A percentile compares a stretch with the other conserved stretches of the same genome.
phyloP scores from a whole-genome alignment of 2,888 invertebrate genomes.

The Monoplex corrugatus region DNA sequence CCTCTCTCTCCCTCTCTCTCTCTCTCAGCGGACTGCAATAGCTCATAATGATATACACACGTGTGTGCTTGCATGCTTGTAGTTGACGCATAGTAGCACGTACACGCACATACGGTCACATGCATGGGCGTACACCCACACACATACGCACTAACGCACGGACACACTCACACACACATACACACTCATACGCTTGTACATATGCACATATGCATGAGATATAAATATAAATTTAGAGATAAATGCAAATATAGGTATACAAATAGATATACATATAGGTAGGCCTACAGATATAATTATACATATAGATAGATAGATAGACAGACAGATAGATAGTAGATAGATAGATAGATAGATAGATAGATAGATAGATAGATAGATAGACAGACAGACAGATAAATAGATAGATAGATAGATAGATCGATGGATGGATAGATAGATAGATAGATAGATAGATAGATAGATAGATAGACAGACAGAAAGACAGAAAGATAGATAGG shows the following conservation, averaged over 20 bases:
- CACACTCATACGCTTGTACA: not conserved
- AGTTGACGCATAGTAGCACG: too few species aligned
- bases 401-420: too few species aligned
- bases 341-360: not conserved
- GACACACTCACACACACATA: conserved; percentile 4
- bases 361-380: not conserved
- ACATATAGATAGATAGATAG: not conserved
- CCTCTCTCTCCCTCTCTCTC: conserved; percentile 8
- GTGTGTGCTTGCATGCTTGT: not conserved
- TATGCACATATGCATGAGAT: not conserved
- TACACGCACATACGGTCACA: not conserved
- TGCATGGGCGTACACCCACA: not conserved
- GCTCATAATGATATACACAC: too few species aligned
- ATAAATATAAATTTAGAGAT: not conserved
- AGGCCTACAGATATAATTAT: not conserved
- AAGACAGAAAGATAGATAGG: too few species aligned
- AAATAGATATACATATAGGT: not conserved
- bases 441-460: too few species aligned
- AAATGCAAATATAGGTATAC: not conserved
- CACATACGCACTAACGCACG: not conserved
- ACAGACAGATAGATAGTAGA: not conserved
- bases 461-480: too few species aligned
- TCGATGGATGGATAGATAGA: too few species aligned
- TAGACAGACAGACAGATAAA: conserved; percentile 9
- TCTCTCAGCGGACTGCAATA: too few species aligned